Base-by-base conservation (phyloP, 2,113 vertebrate genomes). In the Gymnorhina tibicen region DNA sequence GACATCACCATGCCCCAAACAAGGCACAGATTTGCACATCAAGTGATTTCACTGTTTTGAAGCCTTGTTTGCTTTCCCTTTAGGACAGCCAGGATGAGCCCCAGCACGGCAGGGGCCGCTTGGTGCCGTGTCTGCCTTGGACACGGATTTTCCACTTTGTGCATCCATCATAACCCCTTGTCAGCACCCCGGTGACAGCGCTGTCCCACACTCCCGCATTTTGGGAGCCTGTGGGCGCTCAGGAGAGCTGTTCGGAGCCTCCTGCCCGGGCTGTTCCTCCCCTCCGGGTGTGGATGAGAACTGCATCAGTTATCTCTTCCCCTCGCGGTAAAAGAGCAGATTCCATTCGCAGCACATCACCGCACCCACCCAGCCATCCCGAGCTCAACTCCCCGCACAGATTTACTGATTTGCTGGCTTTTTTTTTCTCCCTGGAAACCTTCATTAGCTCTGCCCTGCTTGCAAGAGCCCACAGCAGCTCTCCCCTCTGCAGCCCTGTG, bases 261-360 rank as follows among this genome's bases (percentile, higher is more conserved):
- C 90, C 56, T 77, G 59, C n/a, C 70, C 18, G 76, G 73, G 18
- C 42, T 50, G 24, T 41, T 84, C 77, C 80, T 91, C 39, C 47
- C 64, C 70, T 24, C 30, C 16, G 95, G 93, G 88, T 86, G 87
- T 50, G 85, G 85, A 32, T n/a, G 44, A 91, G 73, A 91, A 37
- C 42, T 18, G 6, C 75, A 30, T 10, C 67, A 15, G 30, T 69
- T 90, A 69, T 91, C 92, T 89, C 85, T 88, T 79, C 72, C 35
- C 42, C 72, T 84, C 1, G 22, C 70, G 70, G 37, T 44, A 8
- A 19, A 76, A 33, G 58, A 55, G 41, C 73, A 60, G 90, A 95
- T 96, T 96, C 95, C 95, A 86, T 93, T 93, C 8, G 2, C 10
- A 82, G 90, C 56, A 88, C 92, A 93, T 93, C 95, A 93, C 47